Conservation (phyloP, 2,797 vertebrate species). For the Nothura maculosa region DNA sequence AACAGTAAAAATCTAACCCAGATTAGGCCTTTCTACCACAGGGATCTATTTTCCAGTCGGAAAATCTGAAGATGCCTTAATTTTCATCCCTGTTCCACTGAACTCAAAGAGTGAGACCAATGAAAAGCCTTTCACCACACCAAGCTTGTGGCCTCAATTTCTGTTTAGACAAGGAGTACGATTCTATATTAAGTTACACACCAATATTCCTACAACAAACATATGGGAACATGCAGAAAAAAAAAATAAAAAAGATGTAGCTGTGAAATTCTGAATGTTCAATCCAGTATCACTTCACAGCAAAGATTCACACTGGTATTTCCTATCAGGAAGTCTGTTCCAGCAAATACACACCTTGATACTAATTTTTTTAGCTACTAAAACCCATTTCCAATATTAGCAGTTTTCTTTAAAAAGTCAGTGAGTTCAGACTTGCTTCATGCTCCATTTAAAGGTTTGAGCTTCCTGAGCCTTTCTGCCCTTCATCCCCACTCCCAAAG, state of each 20-base stretch:
- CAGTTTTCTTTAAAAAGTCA: background rate
- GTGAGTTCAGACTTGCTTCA: background rate
- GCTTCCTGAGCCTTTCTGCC: accelerated
- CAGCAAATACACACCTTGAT: background rate
- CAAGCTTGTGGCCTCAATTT: background rate
- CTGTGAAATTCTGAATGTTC: background rate
- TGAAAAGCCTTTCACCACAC: background rate
- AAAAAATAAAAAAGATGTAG: background rate
- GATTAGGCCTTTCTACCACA: background rate
- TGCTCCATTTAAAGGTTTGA: background rate
- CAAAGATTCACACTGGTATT: background rate
- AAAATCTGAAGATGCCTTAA: background rate
- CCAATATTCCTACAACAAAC: background rate
- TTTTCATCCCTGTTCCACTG: background rate
- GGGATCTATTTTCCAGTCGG: background rate
- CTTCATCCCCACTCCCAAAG: background rate
- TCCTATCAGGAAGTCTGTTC: background rate
- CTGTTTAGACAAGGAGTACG: background rate
- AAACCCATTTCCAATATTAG: background rate
- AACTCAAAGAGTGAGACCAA: background rate
- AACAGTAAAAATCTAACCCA: background rate
- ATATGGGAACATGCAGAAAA: accelerated
- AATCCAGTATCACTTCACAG: background rate
- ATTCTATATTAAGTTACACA: background rate
- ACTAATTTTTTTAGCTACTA: background rate